Base-by-base conservation (phyloP, 2,888 invertebrate genomes). In the Meandrusa payeni region DNA sequence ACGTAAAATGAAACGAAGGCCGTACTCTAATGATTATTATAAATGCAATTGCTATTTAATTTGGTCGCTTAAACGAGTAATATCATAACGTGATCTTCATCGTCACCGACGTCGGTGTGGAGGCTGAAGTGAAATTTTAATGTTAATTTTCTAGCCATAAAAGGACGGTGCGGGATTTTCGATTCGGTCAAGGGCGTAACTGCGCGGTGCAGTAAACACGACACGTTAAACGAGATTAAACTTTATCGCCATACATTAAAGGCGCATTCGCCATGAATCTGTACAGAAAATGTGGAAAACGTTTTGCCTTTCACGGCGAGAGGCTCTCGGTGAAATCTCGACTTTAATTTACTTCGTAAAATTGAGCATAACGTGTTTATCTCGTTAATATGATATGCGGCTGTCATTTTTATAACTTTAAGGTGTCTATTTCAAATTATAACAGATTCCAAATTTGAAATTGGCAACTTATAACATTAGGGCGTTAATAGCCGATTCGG, bases 141-240 rank as follows among this genome's bases (percentile, higher is more conserved):
- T 44, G 26, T 38, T 38, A 38, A 44, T 38, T 38, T 44, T 26
- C 12, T 38, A 31, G 32, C 13, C 26, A n/a, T 32, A 27, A 38
- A 44, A 38, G 26, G 32, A 26, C 32, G 26, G 32, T 32, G 32
- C 32, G 38, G 32, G 38, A 38, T 38, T 44, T 38, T 38, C 32
- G 43, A 27, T 24, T 38, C 43, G 43, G 43, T 44, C 43, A 44
- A 44, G 43, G 43, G 43, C 43, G 38, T 20, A 29, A 26, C 15
- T 7, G 41, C 26, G 15, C 27, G 19, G 32, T 32, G 24, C 26
- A 44, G 31, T 13, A 27, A 15, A 27, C 7, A 17, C 4, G n/a
- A 15, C 9, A 11, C 3, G 6, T 3, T 15, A 29, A n/a, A 7
- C 32, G 23, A 38, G 11, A 15, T 23, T 15, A 24, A 20, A 7